These are phyloP conservation scores for Aldabrachelys gigantea DNA, from an alignment of 2,113 vertebrate genomes.

Conservation along the genomic window DNA sequence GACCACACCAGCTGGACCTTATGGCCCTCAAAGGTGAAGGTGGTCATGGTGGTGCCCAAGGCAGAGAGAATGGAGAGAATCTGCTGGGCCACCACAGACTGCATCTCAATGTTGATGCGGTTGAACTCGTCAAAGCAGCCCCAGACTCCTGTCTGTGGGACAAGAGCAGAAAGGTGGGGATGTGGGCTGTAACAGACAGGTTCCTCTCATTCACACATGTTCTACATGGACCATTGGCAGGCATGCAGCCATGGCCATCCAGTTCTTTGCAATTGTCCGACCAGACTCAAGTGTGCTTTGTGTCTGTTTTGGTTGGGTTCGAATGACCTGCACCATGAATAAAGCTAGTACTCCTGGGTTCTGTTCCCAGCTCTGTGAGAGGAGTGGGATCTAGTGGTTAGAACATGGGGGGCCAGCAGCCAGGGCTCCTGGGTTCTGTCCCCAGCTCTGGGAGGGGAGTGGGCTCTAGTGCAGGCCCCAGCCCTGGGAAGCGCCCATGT, in stretches of 20 bases:
- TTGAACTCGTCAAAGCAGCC: conserved; percentile 94
- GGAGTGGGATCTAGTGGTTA: not conserved
- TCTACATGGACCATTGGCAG: too few species aligned
- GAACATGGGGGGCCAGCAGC: not conserved
- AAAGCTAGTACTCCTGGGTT: too few species aligned
- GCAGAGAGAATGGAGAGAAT: conserved; percentile 89
- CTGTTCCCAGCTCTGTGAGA: too few species aligned
- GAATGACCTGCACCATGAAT: too few species aligned
- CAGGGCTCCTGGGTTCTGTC: not conserved
- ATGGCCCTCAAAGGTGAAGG: conserved; percentile 86
- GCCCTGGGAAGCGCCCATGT: too few species aligned
- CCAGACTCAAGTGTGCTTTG: too few species aligned
- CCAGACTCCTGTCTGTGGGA: conserved; percentile 88
- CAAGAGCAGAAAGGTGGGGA: not conserved
- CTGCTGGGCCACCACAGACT: conserved; percentile 92
- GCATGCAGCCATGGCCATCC: too few species aligned
- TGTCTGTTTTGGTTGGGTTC: too few species aligned
- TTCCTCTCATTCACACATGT: too few species aligned
- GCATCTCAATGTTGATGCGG: conserved; percentile 89
- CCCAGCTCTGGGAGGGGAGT: not conserved
- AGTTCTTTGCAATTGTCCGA: too few species aligned
- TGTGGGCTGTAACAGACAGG: too few species aligned
- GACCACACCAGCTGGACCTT: conserved; percentile 84
- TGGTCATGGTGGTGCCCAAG: conserved; percentile 76
- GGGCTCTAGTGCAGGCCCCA: not conserved